Evolutionary conservation across 2,113 vertebrate genomes (phyloP).

Genomic region (Psilopsiagon aurifrons): DNA sequence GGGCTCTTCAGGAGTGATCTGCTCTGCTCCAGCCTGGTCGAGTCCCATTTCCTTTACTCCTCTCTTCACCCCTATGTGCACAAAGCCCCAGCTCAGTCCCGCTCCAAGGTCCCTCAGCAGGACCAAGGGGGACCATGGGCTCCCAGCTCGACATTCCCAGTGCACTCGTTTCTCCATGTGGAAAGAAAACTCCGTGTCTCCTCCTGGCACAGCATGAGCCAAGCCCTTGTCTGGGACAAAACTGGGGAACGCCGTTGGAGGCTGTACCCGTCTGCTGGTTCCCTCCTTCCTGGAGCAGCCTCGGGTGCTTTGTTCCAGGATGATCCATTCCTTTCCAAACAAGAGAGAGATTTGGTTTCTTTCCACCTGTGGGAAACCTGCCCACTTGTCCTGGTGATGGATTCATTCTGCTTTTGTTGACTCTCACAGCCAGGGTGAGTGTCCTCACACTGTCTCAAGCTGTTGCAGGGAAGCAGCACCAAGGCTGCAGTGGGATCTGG

Average conservation of each 20-base stretch:
- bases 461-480: neutral
- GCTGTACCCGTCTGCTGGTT: neutral
- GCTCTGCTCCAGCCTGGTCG: rapidly evolving
- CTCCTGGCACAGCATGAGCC: neutral
- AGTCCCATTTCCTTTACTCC: rapidly evolving
- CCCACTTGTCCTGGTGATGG: rapidly evolving
- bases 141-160: neutral
- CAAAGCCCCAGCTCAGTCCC: rapidly evolving
- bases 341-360: rapidly evolving
- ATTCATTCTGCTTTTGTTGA: neutral
- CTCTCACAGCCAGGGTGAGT: rapidly evolving
- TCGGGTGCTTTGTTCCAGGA: neutral
- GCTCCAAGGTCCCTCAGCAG: rapidly evolving
- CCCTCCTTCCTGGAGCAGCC: neutral
- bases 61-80: rapidly evolving
- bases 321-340: rapidly evolving
- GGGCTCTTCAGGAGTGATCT: rapidly evolving
- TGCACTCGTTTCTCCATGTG: rapidly evolving
- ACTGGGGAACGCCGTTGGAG: rapidly evolving
- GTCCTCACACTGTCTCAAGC: rapidly evolving
- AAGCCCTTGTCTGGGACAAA: neutral
- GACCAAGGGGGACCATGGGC: rapidly evolving
- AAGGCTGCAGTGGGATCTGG: neutral
- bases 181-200: rapidly evolving
- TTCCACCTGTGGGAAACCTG: neutral